These are phyloP conservation scores for Limnodromus scolopaceus DNA, from an alignment of 2,797 vertebrate genomes.

Conservation along the genomic window DNA sequence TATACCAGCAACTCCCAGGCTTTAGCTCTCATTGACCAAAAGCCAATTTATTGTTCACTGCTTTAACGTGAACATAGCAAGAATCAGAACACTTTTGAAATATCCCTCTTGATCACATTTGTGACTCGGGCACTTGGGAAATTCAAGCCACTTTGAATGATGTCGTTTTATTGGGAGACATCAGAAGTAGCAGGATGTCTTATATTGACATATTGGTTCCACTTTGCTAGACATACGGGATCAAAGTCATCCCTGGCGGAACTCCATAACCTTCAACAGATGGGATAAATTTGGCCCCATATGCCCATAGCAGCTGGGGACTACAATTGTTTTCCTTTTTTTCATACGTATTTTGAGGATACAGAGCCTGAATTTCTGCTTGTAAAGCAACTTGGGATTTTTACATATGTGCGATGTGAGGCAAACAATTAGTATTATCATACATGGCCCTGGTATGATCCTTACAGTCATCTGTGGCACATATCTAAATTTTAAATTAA, in stretches of 20 bases:
- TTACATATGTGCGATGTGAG: neutral
- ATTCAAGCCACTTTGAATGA: neutral
- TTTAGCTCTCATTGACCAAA: neutral
- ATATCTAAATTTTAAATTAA: slow-evolving; percentile 51
- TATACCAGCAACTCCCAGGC: neutral
- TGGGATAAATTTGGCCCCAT: slow-evolving; percentile 48
- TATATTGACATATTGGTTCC: slow-evolving; percentile 57
- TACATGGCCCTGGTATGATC: slow-evolving; percentile 2
- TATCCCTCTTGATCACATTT: neutral
- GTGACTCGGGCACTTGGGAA: neutral
- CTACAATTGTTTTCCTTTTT: slow-evolving; percentile 41
- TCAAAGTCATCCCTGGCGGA: slow-evolving; percentile 44
- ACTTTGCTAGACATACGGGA: slow-evolving; percentile 38
- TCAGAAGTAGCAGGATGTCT: slow-evolving; percentile 24
- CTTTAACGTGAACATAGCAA: neutral
- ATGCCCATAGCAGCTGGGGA: slow-evolving; percentile 32
- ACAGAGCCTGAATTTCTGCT: neutral
- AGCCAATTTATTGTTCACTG: neutral
- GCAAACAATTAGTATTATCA: slow-evolving; percentile 7
- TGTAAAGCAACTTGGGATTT: neutral
- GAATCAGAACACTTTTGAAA: neutral
- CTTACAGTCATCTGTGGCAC: slow-evolving; percentile 32
- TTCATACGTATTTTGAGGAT: neutral
- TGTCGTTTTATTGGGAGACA: neutral
- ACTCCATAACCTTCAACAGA: slow-evolving; percentile 60